phyloP scores from a whole-genome alignment of 1,140 invertebrate species.

The Asobara japonica region DNA sequence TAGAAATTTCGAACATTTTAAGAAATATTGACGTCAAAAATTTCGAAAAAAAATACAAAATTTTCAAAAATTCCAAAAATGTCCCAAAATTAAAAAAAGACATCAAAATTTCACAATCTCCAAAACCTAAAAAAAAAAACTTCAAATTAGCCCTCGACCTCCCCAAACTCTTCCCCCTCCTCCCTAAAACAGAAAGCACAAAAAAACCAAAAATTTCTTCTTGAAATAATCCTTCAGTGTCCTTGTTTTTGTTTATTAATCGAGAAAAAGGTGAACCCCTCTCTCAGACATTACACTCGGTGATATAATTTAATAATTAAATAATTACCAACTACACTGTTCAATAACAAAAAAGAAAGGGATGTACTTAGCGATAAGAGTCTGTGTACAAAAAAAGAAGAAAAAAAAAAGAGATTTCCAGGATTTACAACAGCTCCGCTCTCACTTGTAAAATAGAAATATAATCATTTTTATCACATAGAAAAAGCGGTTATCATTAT shows the following conservation, averaged over 20 bases:
- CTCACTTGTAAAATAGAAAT: conserved; percentile 57
- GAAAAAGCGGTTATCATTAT: conserved; percentile 59
- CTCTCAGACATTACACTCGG: conserved; percentile 44
- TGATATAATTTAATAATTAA: conserved; percentile 58
- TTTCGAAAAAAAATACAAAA: neutral
- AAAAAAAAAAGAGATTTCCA: conserved; percentile 45
- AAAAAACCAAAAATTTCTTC: neutral
- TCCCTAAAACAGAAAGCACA: too few relatives aligned
- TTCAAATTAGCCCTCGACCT: too few relatives aligned
- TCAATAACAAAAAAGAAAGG: conserved; percentile 53
- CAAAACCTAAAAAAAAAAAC: too few relatives aligned
- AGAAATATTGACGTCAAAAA: neutral
- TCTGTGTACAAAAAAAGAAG: conserved; percentile 57
- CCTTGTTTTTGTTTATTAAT: conserved; percentile 7
- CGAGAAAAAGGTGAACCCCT: conserved; percentile 5
- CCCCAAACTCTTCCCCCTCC: too few relatives aligned
- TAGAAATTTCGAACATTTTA: neutral
- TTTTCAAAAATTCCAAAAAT: neutral
- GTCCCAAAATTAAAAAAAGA: neutral
- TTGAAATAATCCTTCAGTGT: neutral
- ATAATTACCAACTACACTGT: conserved; percentile 56
- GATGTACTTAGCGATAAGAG: conserved; percentile 44
- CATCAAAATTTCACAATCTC: too few relatives aligned
- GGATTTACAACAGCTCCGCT: conserved; percentile 62
- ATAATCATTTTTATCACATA: conserved; percentile 64